Conservation (phyloP, 53 echinoderm and acorn worm species). For the Astropecten irregularis region DNA sequence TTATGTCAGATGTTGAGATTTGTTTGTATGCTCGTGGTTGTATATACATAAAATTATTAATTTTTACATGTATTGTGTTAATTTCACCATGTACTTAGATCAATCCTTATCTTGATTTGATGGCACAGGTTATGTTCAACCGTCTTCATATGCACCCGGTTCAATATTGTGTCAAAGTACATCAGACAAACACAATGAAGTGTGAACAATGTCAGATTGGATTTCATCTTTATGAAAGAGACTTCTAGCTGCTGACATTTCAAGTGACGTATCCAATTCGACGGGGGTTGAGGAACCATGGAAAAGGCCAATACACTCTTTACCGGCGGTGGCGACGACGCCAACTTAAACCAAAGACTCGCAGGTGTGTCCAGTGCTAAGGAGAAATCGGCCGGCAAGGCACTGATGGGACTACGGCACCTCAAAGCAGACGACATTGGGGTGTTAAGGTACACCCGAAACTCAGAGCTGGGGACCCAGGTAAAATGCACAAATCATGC, state of each 20-base stretch:
- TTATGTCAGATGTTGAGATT: too few species aligned
- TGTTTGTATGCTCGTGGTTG: too few species aligned
- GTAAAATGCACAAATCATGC: constrained; percentile 87
- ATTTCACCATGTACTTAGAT: background rate
- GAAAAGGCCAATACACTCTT: background rate
- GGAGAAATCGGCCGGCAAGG: constrained; percentile 48
- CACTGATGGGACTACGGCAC: constrained; percentile 57
- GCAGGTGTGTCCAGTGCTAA: constrained; percentile 8
- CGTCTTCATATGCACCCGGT: too few species aligned
- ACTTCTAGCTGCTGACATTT: constrained; percentile 21
- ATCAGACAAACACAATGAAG: background rate
- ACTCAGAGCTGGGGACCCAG: constrained; percentile 76
- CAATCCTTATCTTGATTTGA: too few species aligned
- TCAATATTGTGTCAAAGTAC: too few species aligned
- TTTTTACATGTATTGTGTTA: background rate
- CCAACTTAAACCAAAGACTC: too few species aligned
- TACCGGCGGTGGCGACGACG: too few species aligned
- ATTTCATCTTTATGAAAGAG: constrained; percentile 24
- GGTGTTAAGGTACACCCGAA: constrained; percentile 58
- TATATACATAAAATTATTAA: too few species aligned
- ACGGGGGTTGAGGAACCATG: constrained; percentile 9
- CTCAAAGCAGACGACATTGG: constrained; percentile 77
- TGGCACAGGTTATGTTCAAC: too few species aligned
- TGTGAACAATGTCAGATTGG: constrained; percentile 16
- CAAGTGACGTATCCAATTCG: background rate